These are phyloP conservation scores for Rhagologus leucostigma DNA, from an alignment of 2,113 vertebrate genomes.

Conservation along the genomic window DNA sequence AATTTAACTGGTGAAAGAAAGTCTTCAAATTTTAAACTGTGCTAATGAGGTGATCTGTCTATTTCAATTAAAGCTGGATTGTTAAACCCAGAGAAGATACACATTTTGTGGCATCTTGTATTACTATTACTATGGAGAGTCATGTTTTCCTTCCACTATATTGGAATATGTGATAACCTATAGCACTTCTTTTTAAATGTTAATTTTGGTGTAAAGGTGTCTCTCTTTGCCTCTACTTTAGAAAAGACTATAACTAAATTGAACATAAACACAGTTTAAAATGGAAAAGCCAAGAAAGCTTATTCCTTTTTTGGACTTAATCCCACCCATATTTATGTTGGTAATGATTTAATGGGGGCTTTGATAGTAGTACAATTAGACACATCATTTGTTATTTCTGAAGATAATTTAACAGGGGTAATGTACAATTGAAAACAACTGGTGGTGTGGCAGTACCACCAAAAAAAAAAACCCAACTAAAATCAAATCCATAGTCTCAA, in stretches of 20 bases:
- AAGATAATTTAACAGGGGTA: not conserved
- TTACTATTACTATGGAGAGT: not conserved
- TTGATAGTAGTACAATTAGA: not conserved
- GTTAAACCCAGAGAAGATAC: not conserved
- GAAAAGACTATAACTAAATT: not conserved
- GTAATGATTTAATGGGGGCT: not conserved
- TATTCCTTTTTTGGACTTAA: not conserved
- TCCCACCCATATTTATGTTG: not conserved
- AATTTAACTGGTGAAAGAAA: not conserved
- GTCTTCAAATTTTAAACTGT: not conserved
- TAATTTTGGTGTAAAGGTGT: not conserved
- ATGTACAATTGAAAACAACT: not conserved
- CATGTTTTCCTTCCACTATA: not conserved
- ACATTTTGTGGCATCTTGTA: not conserved
- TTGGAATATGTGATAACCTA: not conserved
- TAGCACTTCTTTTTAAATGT: not conserved
- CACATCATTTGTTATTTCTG: not conserved
- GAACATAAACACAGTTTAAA: not conserved
- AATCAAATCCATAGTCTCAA: not conserved
- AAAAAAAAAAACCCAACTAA: not conserved
- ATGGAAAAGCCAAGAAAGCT: not conserved
- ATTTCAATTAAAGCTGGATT: not conserved
- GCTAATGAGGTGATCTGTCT: not conserved
- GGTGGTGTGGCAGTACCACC: not conserved
- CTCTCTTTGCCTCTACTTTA: not conserved